Percentiles rank a stretch among this genome's conserved stretches.
Evolutionary conservation across 2,888 invertebrate species (phyloP).

Genomic region (Furcula furcula): DNA sequence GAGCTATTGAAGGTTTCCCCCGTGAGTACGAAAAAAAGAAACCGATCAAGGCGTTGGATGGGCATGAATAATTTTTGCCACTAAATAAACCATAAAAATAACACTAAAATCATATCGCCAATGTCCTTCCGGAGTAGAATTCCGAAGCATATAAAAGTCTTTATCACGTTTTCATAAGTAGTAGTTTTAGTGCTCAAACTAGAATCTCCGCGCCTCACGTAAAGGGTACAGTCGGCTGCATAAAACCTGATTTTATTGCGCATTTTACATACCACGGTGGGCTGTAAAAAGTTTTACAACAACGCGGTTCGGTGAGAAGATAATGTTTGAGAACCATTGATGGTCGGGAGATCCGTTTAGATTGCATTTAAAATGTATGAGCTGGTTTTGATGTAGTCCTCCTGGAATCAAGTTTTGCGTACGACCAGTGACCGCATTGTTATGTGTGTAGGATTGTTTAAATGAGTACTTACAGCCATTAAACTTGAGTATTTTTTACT

Average conservation of each 20-base stretch:
- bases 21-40: too few relatives aligned
- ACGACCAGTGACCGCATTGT: too few relatives aligned
- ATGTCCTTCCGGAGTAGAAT: not conserved
- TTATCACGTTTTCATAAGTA: constrained; percentile 3
- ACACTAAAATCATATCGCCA: too few relatives aligned
- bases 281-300: constrained; percentile 27
- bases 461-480: too few relatives aligned
- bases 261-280: constrained; percentile 27
- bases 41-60: too few relatives aligned
- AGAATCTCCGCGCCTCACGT: not conserved
- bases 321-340: not conserved
- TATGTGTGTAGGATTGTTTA: too few relatives aligned
- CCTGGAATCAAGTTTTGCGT: too few relatives aligned
- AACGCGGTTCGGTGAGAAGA: constrained; percentile 1
- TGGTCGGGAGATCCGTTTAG: not conserved
- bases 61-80: too few relatives aligned
- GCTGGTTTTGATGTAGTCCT: constrained; percentile 16
- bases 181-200: not conserved
- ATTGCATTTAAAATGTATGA: not conserved
- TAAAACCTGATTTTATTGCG: constrained; percentile 30
- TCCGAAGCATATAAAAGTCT: not conserved
- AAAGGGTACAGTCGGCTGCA: constrained; percentile 10
- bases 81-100: too few relatives aligned
- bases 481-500: too few relatives aligned
- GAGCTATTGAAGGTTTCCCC: too few relatives aligned